Conservation (phyloP, 2,888 invertebrate species). For the Patella pellucida region DNA sequence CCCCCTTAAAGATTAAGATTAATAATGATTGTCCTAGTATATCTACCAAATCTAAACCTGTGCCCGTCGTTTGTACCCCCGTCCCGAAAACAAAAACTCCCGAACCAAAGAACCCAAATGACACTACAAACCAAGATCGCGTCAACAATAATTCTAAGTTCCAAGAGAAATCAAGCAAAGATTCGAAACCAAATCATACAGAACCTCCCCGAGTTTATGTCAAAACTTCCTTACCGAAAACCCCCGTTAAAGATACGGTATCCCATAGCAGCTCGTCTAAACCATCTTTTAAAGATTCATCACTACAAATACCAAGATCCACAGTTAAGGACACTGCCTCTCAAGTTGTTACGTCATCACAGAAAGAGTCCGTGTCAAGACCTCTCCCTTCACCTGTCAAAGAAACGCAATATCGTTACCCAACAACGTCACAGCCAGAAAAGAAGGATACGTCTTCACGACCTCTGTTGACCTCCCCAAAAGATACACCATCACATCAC, state of each 20-base stretch:
- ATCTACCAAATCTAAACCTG: background rate
- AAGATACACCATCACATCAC: background rate
- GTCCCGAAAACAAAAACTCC: background rate
- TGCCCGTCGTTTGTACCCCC: background rate
- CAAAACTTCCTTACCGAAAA: background rate
- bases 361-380: background rate
- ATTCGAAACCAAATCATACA: background rate
- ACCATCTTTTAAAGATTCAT: conserved; percentile 1
- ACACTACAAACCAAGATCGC: background rate
- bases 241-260: background rate
- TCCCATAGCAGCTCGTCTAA: background rate
- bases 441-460: background rate
- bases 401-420: background rate
- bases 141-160: background rate
- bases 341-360: background rate
- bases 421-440: background rate
- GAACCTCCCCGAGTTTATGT: background rate
- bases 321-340: background rate
- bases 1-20: too few species aligned
- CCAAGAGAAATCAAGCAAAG: background rate
- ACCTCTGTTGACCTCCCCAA: background rate
- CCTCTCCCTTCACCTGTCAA: background rate
- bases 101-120: background rate
- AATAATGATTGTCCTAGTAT: too few species aligned
- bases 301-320: background rate